These are phyloP conservation scores for Machimus atricapillus DNA, from an alignment of 2,888 invertebrate species.

Conservation along the genomic window DNA sequence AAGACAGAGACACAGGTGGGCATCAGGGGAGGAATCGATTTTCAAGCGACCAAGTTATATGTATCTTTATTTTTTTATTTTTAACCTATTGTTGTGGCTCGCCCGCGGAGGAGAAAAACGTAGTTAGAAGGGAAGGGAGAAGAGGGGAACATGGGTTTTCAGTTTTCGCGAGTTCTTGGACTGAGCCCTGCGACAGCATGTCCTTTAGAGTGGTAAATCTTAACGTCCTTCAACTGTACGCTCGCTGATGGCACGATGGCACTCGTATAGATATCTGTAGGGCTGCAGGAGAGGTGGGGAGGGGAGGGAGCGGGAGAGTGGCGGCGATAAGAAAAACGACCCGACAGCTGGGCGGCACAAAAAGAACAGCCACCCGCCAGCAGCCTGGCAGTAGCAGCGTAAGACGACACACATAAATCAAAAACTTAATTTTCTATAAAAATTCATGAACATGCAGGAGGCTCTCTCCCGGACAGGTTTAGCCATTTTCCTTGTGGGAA, in stretches of 20 bases:
- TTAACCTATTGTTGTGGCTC: not conserved
- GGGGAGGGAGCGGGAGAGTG: not conserved
- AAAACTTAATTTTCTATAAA: constrained; percentile 43
- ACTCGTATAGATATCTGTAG: not conserved
- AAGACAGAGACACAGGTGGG: not conserved
- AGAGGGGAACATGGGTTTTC: not conserved
- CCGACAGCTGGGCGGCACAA: not conserved
- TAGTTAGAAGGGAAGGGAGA: not conserved
- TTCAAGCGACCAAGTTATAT: not conserved
- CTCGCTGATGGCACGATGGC: not conserved
- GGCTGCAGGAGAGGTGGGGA: not conserved
- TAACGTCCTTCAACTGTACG: not conserved
- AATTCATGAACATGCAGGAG: constrained; percentile 41
- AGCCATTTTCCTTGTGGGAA: constrained; percentile 28
- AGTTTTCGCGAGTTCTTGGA: not conserved
- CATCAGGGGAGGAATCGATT: not conserved
- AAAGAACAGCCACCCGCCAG: not conserved
- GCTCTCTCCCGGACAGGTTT: constrained; percentile 33
- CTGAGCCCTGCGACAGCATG: not conserved
- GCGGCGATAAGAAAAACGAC: constrained; percentile 5
- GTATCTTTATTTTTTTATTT: not conserved
- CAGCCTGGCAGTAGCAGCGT: not conserved
- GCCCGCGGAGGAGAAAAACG: not conserved
- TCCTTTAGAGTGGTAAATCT: constrained; percentile 7
- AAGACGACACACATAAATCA: constrained; percentile 37